These are phyloP conservation scores for Dicentrarchus labrax DNA, from an alignment of 2,113 vertebrate genomes.

Conservation along the genomic window DNA sequence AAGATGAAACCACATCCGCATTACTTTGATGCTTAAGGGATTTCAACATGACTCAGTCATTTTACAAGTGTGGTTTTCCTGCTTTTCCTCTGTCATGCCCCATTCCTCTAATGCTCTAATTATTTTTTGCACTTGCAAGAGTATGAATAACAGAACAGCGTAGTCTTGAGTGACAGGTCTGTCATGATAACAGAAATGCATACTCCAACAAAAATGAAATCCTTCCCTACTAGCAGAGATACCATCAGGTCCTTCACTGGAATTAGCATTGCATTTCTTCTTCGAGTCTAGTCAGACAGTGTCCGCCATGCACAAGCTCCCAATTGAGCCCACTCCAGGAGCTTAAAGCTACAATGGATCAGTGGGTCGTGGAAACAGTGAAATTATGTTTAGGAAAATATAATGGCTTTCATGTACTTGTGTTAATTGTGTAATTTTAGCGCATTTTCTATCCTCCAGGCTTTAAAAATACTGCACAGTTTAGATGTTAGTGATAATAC, in stretches of 20 bases:
- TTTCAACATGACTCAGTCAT: conserved; percentile 1
- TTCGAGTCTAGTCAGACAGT: not conserved
- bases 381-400: conserved; percentile 3
- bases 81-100: not conserved
- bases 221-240: not conserved
- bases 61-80: conserved; percentile 15
- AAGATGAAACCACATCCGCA: not conserved
- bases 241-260: conserved; percentile 1
- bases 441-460: not conserved
- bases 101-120: conserved; percentile 13
- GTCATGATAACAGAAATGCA: not conserved
- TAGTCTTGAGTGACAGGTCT: not conserved
- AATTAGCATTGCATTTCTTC: conserved; percentile 24
- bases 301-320: not conserved
- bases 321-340: not conserved
- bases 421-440: not conserved
- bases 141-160: not conserved
- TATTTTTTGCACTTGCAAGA: not conserved
- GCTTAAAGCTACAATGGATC: conserved; percentile 10
- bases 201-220: not conserved
- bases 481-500: not conserved
- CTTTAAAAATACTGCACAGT: not conserved
- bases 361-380: conserved; percentile 10
- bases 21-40: not conserved
- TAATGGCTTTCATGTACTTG: not conserved